Evolutionary conservation across 2,113 vertebrate species (phyloP).

Genomic region (Chauna torquata): DNA sequence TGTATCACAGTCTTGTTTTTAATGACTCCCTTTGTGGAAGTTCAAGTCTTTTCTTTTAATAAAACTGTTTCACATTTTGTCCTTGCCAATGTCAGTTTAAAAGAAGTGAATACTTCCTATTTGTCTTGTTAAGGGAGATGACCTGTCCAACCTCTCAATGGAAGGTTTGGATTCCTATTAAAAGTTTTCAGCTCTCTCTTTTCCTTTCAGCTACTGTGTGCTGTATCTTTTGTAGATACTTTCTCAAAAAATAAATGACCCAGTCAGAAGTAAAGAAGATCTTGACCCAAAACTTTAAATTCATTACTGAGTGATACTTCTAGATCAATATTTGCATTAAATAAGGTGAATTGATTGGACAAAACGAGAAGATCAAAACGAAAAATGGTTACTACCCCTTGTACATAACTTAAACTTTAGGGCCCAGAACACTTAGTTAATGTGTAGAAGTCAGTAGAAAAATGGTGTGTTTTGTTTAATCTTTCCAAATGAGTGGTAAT

Average conservation of each 20-base stretch:
- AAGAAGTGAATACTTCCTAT: slow-evolving; percentile 64
- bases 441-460: background rate
- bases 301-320: background rate
- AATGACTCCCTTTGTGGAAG: slow-evolving; percentile 39
- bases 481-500: background rate
- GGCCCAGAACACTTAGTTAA: background rate
- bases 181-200: slow-evolving; percentile 60
- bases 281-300: slow-evolving; percentile 43
- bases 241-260: slow-evolving; percentile 46
- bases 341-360: background rate
- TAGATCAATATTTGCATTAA: slow-evolving; percentile 54
- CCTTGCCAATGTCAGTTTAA: slow-evolving; percentile 60
- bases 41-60: slow-evolving; percentile 45
- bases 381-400: background rate
- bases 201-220: slow-evolving; percentile 38
- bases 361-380: background rate
- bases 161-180: slow-evolving; percentile 67
- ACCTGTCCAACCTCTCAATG: slow-evolving; percentile 59
- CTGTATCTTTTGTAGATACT: slow-evolving; percentile 50
- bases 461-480: background rate
- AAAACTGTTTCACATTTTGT: slow-evolving; percentile 64
- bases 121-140: slow-evolving; percentile 63
- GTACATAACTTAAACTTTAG: background rate
- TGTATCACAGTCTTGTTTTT: slow-evolving; percentile 32
- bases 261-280: slow-evolving; percentile 28